Evolutionary conservation across 92 coral and sea anemone genomes (phyloP).

Genomic region (Porites lobata): DNA sequence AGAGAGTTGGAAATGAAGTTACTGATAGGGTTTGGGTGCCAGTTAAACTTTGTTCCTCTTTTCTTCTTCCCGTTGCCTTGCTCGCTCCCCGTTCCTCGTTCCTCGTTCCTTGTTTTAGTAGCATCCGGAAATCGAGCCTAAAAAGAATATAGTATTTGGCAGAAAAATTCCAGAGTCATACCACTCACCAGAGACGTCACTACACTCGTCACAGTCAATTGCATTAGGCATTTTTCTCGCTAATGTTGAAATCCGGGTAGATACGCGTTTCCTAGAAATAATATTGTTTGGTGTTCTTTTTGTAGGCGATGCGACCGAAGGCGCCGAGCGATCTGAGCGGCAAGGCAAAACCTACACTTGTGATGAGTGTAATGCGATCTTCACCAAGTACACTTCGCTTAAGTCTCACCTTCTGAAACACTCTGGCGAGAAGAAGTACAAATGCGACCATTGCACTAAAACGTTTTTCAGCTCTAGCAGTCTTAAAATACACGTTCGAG

Average conservation of each 20-base stretch:
- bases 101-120: no score
- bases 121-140: no score
- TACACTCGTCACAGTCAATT: no score
- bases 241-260: constrained; percentile 24
- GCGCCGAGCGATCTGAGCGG: constrained; percentile 19
- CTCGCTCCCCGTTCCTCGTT: no score
- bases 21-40: no score
- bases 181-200: no score
- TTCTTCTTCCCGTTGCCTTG: no score
- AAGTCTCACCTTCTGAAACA: constrained; percentile 96
- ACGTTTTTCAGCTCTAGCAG: constrained; percentile 99
- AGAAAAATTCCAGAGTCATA: no score
- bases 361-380: constrained; percentile 89
- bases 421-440: constrained; percentile 96
- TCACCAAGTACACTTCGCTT: constrained; percentile 94
- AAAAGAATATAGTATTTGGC: no score
- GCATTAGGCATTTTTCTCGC: no score
- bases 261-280: constrained; percentile 11
- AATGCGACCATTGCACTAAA: constrained; percentile 92
- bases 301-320: constrained; percentile 21
- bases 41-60: no score
- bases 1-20: no score
- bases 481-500: constrained; percentile 95
- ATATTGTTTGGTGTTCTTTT: background rate
- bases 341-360: constrained; percentile 76